Evolutionary conservation across 1,140 invertebrate genomes (phyloP).

Genomic region (Sminthurinus signatus): DNA sequence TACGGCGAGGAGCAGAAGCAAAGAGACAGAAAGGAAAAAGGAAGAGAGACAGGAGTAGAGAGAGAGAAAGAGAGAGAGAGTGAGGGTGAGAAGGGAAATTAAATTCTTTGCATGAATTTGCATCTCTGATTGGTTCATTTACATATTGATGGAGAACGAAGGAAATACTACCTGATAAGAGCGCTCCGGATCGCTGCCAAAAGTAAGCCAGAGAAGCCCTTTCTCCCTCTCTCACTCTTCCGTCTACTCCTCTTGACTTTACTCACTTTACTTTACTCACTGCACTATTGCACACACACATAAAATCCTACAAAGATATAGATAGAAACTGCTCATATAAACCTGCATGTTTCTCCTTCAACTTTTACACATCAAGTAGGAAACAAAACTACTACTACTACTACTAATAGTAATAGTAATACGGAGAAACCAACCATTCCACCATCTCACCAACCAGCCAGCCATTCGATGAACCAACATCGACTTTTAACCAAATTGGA

Average conservation of each 20-base stretch:
- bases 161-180: conserved; percentile 42
- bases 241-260: background rate
- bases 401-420: no score
- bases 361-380: no score
- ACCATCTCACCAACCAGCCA: no score
- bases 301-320: no score
- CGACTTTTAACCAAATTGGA: conserved; percentile 41
- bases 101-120: conserved; percentile 46
- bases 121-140: conserved; percentile 45
- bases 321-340: no score
- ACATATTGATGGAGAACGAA: conserved; percentile 43
- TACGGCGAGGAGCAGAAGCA: conserved; percentile 2
- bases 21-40: conserved; percentile 3
- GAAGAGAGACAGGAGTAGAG: conserved; percentile 2
- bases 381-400: no score
- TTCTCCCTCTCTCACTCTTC: conserved; percentile 8
- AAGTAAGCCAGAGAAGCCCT: conserved; percentile 22
- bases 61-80: conserved; percentile 8
- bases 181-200: conserved; percentile 36
- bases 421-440: background rate
- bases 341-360: no score
- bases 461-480: no score
- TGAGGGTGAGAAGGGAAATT: conserved; percentile 42
- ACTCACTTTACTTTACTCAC: background rate
- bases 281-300: no score